Base-by-base conservation (phyloP, 2,888 invertebrate genomes). In the Oligia fasciuncula region DNA sequence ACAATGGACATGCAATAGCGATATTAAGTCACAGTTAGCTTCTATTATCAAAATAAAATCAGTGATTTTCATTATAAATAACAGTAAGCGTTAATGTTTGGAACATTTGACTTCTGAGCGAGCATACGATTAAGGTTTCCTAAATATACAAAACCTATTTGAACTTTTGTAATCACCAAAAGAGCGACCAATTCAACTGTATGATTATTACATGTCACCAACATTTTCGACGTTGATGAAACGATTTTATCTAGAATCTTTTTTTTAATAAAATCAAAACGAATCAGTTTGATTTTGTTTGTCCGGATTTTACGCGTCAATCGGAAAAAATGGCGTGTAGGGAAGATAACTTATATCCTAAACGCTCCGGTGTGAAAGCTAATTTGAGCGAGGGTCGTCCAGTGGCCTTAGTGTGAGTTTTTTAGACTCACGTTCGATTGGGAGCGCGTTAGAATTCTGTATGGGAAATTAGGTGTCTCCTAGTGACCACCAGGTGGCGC, bases 1-100 rank as follows among this genome's bases (percentile, higher is more conserved):
- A 77, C 77, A 85, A 79, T 77, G 57, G 77, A 89, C 92, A 92
- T 91, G 92, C 92, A 89, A 92, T 79, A 87, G 49, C 83, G 85
- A 88, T 84, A 91, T 92, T 92, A 92, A 85, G 74, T 78, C 49
- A 49, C 77, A 76, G 81, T 89, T 88, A 72, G 75, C 75, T 77
- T 54, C 63, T 69, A 84, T 86, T 87, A 90, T 88, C 87, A 85
- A 74, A 76, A 75, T 62, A 54, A 86, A 87, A 89, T 89, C 87
- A 86, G 86, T 85, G 57, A 86, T 83, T 85, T 87, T 86, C 62
- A 85, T 88, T 86, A 85, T 69, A 51, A 72, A 75, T 74, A 67
- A 81, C 67, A 66, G 19, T 23, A 13, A 74, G 71, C 68, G 60
- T 77, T 84, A 85, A 85, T 85, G 68, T 80, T 70, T 19, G 14